phyloP scores from a whole-genome alignment of 2,888 invertebrate genomes.

The Micoletzkya japonica region DNA sequence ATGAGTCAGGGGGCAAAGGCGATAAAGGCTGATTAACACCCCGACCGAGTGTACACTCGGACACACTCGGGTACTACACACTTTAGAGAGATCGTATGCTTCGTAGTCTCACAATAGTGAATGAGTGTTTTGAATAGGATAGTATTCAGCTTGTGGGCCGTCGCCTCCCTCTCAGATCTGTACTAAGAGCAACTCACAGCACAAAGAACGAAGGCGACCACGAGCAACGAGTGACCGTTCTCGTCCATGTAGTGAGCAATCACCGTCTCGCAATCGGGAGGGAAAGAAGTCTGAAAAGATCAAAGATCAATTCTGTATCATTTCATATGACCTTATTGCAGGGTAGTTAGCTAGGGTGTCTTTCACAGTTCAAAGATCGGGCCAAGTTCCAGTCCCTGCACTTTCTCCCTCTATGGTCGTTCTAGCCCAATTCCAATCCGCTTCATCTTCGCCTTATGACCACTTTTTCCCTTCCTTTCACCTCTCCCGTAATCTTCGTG shows the following conservation, averaged over 20 bases:
- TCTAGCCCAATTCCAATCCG: too few relatives aligned
- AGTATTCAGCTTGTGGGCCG: too few relatives aligned
- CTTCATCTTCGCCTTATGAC: too few relatives aligned
- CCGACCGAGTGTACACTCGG: neutral
- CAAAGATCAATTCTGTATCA: neutral
- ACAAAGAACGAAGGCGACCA: slow-evolving; percentile 38
- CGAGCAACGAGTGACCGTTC: slow-evolving; percentile 43
- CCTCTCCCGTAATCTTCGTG: too few relatives aligned
- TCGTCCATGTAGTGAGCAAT: slow-evolving; percentile 35
- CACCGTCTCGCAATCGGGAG: slow-evolving; percentile 51
- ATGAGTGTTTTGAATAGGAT: slow-evolving; percentile 33
- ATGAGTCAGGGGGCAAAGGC: neutral
- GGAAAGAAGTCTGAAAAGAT: neutral
- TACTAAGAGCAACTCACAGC: slow-evolving; percentile 36
- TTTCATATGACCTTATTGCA: neutral
- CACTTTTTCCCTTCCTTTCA: too few relatives aligned
- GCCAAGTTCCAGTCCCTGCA: neutral
- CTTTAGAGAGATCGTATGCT: slow-evolving; percentile 19
- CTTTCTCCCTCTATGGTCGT: too few relatives aligned
- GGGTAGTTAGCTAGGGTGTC: neutral
- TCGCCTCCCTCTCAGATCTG: too few relatives aligned
- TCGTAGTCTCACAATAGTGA: slow-evolving; percentile 30
- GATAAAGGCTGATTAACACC: neutral
- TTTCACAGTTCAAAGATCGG: neutral
- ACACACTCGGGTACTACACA: too few relatives aligned